phyloP scores from a whole-genome alignment of 2,888 invertebrate species.

The Erebia ligea region DNA sequence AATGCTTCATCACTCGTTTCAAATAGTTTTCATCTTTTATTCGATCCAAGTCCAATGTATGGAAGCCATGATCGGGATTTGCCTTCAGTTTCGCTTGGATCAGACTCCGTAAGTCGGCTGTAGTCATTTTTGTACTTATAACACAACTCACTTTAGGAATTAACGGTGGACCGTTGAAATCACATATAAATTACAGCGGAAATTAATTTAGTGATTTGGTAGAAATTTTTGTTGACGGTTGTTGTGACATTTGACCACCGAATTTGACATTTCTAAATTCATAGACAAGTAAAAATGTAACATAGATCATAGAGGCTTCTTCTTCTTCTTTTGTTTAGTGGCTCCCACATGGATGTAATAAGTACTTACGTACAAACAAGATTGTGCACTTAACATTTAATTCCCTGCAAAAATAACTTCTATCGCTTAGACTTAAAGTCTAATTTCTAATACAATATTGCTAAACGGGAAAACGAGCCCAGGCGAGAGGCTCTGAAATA shows the following conservation, averaged over 20 bases:
- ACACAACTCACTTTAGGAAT: neutral
- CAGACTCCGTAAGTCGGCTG: constrained; percentile 46
- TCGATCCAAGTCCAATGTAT: constrained; percentile 86
- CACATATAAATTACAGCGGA: neutral
- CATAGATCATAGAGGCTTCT: too few species aligned
- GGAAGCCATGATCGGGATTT: constrained; percentile 54
- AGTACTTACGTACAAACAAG: too few species aligned
- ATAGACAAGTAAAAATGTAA: too few species aligned
- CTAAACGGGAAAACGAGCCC: too few species aligned
- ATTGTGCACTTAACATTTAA: too few species aligned
- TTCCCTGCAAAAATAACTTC: too few species aligned
- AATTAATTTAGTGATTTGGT: constrained; percentile 10
- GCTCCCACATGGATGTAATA: too few species aligned
- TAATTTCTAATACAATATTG: too few species aligned
- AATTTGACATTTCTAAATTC: too few species aligned
- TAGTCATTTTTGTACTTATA: constrained; percentile 39
- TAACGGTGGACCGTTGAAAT: neutral
- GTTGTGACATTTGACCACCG: neutral
- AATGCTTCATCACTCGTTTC: constrained; percentile 87
- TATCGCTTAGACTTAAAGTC: too few species aligned
- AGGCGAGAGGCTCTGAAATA: too few species aligned
- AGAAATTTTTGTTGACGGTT: neutral
- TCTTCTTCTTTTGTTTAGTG: too few species aligned
- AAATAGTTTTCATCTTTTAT: constrained; percentile 88
- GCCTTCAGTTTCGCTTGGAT: constrained; percentile 49